Evolutionary conservation across 1,140 invertebrate species (phyloP).

Genomic region (Drepana arcuata): DNA sequence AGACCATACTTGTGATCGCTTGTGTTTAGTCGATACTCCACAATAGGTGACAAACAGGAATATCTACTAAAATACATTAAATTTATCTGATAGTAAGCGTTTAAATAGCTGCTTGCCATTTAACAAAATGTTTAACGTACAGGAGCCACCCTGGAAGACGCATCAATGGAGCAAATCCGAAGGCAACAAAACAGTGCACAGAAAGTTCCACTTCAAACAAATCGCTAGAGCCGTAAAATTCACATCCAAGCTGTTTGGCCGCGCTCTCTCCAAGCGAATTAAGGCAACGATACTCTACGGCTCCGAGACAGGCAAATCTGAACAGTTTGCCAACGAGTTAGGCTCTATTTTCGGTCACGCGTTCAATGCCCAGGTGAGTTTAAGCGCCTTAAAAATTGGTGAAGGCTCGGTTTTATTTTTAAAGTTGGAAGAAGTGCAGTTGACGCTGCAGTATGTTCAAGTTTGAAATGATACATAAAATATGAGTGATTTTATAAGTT

Average conservation of each 20-base stretch:
- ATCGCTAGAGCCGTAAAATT: constrained; percentile 98
- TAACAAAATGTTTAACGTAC: neutral
- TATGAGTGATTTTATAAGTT: too few relatives aligned
- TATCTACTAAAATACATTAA: neutral
- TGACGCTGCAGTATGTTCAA: too few relatives aligned
- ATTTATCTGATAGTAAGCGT: too few relatives aligned
- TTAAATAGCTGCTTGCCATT: too few relatives aligned
- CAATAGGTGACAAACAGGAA: neutral
- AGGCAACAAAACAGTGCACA: constrained; percentile 77
- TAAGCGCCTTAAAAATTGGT: too few relatives aligned
- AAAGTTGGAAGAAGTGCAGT: too few relatives aligned
- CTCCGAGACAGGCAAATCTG: constrained; percentile 96
- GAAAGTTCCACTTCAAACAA: constrained; percentile 97
- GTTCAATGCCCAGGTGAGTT: constrained; percentile 91
- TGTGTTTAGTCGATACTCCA: neutral
- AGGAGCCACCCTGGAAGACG: constrained; percentile 90
- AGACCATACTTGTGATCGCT: neutral
- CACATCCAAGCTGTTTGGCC: constrained; percentile 96
- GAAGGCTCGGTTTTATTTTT: too few relatives aligned
- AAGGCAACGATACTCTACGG: constrained; percentile 95
- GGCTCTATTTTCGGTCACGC: constrained; percentile 92
- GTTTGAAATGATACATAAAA: too few relatives aligned
- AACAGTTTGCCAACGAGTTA: constrained; percentile 94
- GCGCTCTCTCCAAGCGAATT: constrained; percentile 91
- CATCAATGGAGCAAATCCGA: constrained; percentile 87